These are phyloP conservation scores for Buceros bicornis DNA, from an alignment of 2,797 vertebrate species.

Conservation along the genomic window DNA sequence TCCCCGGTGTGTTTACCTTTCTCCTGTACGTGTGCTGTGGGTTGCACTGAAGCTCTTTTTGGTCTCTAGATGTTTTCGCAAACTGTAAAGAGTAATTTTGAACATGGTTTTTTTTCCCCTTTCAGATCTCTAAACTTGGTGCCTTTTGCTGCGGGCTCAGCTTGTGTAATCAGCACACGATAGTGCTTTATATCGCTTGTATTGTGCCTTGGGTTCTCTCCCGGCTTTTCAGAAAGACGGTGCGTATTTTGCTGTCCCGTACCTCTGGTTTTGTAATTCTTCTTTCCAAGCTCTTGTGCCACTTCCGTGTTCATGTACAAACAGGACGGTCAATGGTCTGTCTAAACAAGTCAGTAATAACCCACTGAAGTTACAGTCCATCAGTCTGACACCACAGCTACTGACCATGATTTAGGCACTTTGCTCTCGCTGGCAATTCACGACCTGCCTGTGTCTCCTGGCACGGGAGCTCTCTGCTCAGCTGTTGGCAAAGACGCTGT, in stretches of 20 bases:
- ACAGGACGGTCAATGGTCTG: neutral
- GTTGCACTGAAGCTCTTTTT: neutral
- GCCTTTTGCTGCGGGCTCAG: conserved; percentile 94
- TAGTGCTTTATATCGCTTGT: conserved; percentile 88
- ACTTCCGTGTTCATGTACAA: neutral
- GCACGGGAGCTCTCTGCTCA: neutral
- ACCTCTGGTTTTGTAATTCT: neutral
- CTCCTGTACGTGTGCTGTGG: neutral
- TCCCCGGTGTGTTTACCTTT: neutral
- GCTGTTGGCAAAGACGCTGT: neutral
- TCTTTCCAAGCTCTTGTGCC: neutral
- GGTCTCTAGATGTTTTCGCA: neutral
- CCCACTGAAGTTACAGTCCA: neutral
- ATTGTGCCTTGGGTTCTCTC: conserved; percentile 90
- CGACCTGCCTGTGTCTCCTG: neutral
- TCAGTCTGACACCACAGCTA: neutral
- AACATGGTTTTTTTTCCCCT: neutral
- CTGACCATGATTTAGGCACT: neutral
- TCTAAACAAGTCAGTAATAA: neutral
- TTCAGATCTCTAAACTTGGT: conserved; percentile 88
- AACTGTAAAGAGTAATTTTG: neutral
- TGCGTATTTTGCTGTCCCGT: conserved; percentile 70
- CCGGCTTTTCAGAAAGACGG: conserved; percentile 82
- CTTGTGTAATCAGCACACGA: conserved; percentile 95
- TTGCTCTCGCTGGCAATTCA: neutral